Base-by-base conservation (phyloP, 2,888 invertebrate genomes). In the Baccha elongata region DNA sequence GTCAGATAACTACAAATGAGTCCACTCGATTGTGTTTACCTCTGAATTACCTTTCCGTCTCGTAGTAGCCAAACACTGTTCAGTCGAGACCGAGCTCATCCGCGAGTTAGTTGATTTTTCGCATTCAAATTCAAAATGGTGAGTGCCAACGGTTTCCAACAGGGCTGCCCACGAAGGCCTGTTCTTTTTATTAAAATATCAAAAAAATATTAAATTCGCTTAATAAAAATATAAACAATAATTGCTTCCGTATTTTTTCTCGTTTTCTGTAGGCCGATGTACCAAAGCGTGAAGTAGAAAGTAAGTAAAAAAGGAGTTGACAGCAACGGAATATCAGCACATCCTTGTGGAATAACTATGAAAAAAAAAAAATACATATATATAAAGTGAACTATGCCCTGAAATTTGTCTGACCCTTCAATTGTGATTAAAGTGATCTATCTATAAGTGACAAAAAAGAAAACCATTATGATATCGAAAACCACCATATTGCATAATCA, bases 261-360 rank as follows among this genome's bases (percentile, higher is more conserved):
- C 76, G 80, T 85, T 75, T 92, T 91, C 94, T 93, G 89, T 93
- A 96, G 96, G 95, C 95, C 89, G 90, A 96, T 93, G 94, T 96
- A 91, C 94, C 94, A 92, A 94, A 95, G 92, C 95, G 94, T 93
- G 96, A 96, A 92, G 91, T 96, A 91, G 96, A 96, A 93, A 96
- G 96, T 96, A 93, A 96, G 96, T 96, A 92, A 86, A 53, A 76
- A 80, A 81, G 40, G 46, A 37, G 53, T 15, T 5, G 3, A 7
- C 11, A 37, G 37, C 23, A 42, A 13, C 10, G 40, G 71, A 78
- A 19, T 50, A 50, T 32, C 35, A 55, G 69, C 26, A 42, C 26
- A 72, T 55, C 67, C 35, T 72, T 64, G 62, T 68, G 78, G 64
- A 83, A 37, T 83, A 72, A 55, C 23, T 44, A n/a, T 19, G 1